Conservation (phyloP, 2,888 invertebrate genomes). For the Lomographa bimaculata region DNA sequence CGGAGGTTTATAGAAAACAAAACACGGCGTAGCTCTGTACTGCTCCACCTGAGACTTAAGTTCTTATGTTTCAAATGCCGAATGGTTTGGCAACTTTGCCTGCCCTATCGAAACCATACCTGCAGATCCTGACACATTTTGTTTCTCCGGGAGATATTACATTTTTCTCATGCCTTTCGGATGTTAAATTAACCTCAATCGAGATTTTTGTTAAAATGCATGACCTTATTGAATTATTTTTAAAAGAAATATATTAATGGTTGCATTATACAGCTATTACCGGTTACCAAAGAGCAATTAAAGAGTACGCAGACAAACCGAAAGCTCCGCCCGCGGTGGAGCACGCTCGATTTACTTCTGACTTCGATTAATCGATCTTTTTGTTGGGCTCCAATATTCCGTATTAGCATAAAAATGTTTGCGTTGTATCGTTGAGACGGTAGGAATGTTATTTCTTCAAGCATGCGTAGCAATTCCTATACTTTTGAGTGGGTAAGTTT, state of each 20-base stretch:
- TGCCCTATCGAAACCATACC: too few relatives aligned
- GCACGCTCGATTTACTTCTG: slow-evolving; percentile 69
- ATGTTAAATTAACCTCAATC: too few relatives aligned
- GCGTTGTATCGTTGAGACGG: slow-evolving; percentile 40
- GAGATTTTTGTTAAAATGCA: too few relatives aligned
- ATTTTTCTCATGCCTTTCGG: too few relatives aligned
- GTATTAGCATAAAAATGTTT: slow-evolving; percentile 74
- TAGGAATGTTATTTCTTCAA: slow-evolving; percentile 22
- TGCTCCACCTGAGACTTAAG: too few relatives aligned
- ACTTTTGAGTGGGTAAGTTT: too few relatives aligned
- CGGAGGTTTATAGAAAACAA: too few relatives aligned
- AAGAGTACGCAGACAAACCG: slow-evolving; percentile 62
- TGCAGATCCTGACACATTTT: too few relatives aligned
- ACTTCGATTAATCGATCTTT: slow-evolving; percentile 72
- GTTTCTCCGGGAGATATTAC: too few relatives aligned
- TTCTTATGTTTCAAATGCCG: too few relatives aligned
- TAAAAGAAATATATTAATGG: slow-evolving; percentile 61
- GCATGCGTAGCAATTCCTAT: neutral
- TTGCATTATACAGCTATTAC: slow-evolving; percentile 69
- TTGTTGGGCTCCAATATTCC: slow-evolving; percentile 62
- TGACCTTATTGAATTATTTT: slow-evolving; percentile 47
- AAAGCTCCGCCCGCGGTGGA: slow-evolving; percentile 46
- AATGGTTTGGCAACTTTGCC: too few relatives aligned
- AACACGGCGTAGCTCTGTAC: too few relatives aligned
- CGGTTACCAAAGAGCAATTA: slow-evolving; percentile 74